phyloP scores from a whole-genome alignment of 2,797 vertebrate species.

The Micropoecilia bifurca region DNA sequence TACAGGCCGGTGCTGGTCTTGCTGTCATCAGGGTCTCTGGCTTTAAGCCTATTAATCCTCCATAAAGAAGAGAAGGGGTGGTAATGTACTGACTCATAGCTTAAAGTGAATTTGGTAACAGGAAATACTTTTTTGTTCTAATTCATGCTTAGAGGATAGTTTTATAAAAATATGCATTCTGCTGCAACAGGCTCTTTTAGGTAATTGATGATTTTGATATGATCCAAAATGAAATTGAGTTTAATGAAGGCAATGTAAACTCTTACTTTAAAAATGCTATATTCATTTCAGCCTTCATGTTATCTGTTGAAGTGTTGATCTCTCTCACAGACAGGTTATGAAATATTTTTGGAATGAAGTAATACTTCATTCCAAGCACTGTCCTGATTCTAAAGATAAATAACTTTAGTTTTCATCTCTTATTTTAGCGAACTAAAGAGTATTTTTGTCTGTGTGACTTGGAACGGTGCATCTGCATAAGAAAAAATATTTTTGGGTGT shows the following conservation, averaged over 20 bases:
- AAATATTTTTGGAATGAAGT: no score
- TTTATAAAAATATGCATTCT: no score
- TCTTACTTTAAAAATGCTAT: not conserved
- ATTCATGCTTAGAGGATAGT: not conserved
- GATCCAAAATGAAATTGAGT: no score
- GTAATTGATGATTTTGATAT: no score
- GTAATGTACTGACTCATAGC: conserved; percentile 14
- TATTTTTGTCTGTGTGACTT: not conserved
- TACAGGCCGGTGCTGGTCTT: conserved; percentile 6
- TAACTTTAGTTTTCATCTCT: not conserved
- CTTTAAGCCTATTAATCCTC: conserved; percentile 45
- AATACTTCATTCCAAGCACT: not conserved
- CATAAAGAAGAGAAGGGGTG: conserved; percentile 13
- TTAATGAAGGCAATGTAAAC: not conserved
- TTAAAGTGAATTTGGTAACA: conserved; percentile 1
- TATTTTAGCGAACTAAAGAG: not conserved
- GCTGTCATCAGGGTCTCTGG: conserved; percentile 47
- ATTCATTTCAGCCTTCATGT: not conserved
- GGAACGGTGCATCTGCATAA: not conserved
- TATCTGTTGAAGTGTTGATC: not conserved
- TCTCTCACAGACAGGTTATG: not conserved
- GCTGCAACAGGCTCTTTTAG: no score
- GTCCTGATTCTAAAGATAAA: not conserved
- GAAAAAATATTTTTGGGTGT: not conserved
- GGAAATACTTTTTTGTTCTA: not conserved